Evolutionary conservation across 2,888 invertebrate species (phyloP).

Genomic region (Psylliodes chrysocephalus): DNA sequence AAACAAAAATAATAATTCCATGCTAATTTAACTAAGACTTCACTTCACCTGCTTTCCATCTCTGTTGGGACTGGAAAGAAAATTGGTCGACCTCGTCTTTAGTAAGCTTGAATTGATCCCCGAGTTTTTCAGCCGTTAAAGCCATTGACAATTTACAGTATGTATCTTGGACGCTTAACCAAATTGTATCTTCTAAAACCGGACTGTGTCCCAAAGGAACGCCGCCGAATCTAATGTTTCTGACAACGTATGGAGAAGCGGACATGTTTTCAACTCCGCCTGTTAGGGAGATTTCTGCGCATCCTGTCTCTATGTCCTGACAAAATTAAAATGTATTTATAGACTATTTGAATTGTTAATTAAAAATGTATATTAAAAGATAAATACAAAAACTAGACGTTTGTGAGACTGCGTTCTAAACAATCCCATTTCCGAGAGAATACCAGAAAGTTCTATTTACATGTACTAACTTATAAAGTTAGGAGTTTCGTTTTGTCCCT

Average conservation of each 20-base stretch:
- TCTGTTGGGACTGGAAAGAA: slow-evolving; percentile 84
- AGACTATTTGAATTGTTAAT: too few relatives aligned
- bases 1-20: too few relatives aligned
- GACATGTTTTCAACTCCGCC: slow-evolving; percentile 98
- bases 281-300: slow-evolving; percentile 85
- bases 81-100: slow-evolving; percentile 87
- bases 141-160: slow-evolving; percentile 96
- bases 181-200: slow-evolving; percentile 87
- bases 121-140: slow-evolving; percentile 93
- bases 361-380: too few relatives aligned
- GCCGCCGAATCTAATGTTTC: slow-evolving; percentile 91
- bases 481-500: too few relatives aligned
- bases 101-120: slow-evolving; percentile 83
- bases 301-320: slow-evolving; percentile 84
- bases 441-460: too few relatives aligned
- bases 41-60: slow-evolving; percentile 83
- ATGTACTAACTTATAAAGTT: too few relatives aligned
- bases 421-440: too few relatives aligned
- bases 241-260: slow-evolving; percentile 85
- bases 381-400: too few relatives aligned
- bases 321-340: slow-evolving; percentile 16
- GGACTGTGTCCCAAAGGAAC: slow-evolving; percentile 81
- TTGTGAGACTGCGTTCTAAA: too few relatives aligned
- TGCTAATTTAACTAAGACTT: background rate
- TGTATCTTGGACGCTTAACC: slow-evolving; percentile 88